Conservation (phyloP, 2,888 invertebrate genomes). For the Gisinianus flammeolus region DNA sequence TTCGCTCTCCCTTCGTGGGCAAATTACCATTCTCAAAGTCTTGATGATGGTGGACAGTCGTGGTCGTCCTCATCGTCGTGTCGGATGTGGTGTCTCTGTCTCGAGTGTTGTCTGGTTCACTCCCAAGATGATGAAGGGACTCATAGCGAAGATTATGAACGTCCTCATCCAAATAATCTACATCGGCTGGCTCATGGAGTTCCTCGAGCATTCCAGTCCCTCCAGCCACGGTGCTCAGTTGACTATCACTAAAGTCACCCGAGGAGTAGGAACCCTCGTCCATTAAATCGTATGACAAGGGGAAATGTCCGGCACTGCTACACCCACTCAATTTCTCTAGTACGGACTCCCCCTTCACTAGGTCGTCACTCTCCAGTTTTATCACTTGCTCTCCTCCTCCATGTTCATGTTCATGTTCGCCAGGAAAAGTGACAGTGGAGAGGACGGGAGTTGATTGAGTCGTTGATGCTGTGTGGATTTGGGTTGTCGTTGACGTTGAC, state of each 20-base stretch:
- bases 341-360: background rate
- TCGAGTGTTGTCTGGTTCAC: too few species aligned
- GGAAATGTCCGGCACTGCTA: background rate
- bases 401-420: background rate
- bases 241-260: slow-evolving; percentile 51
- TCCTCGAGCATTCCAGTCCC: slow-evolving; percentile 28
- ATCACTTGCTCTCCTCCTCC: background rate
- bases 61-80: background rate
- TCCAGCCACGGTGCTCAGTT: slow-evolving; percentile 43
- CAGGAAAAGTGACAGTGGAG: background rate
- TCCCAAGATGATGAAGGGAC: too few species aligned
- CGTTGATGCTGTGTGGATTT: background rate
- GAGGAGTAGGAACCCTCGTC: slow-evolving; percentile 51
- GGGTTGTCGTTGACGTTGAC: background rate
- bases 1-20: slow-evolving; percentile 33
- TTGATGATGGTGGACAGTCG: background rate
- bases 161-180: slow-evolving; percentile 22
- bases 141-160: slow-evolving; percentile 7
- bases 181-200: slow-evolving; percentile 20
- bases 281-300: slow-evolving; percentile 36
- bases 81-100: background rate
- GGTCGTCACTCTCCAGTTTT: background rate
- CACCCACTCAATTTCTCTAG: background rate
- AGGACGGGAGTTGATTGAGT: background rate
- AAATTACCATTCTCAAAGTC: slow-evolving; percentile 53